Percentiles rank a stretch among this genome's conserved stretches.
Evolutionary conservation across 2,888 invertebrate genomes (phyloP).

Genomic region (Drosophila anomelani): DNA sequence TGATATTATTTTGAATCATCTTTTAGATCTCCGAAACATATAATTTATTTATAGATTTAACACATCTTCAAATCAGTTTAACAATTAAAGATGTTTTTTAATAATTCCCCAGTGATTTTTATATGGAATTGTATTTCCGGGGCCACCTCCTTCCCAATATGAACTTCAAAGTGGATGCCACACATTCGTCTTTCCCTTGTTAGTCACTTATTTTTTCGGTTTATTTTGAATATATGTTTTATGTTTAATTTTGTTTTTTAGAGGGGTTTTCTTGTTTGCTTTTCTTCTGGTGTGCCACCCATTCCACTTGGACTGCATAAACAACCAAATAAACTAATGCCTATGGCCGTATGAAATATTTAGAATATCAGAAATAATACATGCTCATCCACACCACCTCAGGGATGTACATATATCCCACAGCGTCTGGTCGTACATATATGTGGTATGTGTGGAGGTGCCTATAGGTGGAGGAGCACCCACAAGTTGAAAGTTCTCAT

Average conservation of each 20-base stretch:
- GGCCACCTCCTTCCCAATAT: not conserved
- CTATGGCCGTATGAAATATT: conserved; percentile 61
- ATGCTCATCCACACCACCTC: conserved; percentile 43
- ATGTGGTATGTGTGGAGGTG: conserved; percentile 11
- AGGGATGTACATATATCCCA: conserved; percentile 3
- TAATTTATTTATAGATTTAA: too few species aligned
- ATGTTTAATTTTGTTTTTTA: conserved; percentile 17
- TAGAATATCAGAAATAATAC: conserved; percentile 64
- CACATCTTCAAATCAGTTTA: not conserved
- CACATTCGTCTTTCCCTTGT: conserved; percentile 3
- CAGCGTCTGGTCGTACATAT: not conserved
- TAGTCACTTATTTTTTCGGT: conserved; percentile 35
- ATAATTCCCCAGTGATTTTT: not conserved
- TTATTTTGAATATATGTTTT: conserved; percentile 28
- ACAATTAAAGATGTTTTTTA: too few species aligned
- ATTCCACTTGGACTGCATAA: conserved; percentile 48
- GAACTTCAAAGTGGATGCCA: conserved; percentile 31
- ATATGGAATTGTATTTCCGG: not conserved
- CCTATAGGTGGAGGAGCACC: conserved; percentile 34
- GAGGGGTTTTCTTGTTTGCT: conserved; percentile 25
- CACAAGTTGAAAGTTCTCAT: conserved; percentile 79
- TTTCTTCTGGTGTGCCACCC: conserved; percentile 6
- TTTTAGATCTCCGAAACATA: not conserved
- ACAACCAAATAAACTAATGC: conserved; percentile 72
- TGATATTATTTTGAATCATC: not conserved